Percentiles rank a stretch among this genome's conserved stretches.
These are phyloP conservation scores for Scolopax bukidnonensis DNA, from an alignment of 2,797 vertebrate genomes.

Conservation along the genomic window DNA sequence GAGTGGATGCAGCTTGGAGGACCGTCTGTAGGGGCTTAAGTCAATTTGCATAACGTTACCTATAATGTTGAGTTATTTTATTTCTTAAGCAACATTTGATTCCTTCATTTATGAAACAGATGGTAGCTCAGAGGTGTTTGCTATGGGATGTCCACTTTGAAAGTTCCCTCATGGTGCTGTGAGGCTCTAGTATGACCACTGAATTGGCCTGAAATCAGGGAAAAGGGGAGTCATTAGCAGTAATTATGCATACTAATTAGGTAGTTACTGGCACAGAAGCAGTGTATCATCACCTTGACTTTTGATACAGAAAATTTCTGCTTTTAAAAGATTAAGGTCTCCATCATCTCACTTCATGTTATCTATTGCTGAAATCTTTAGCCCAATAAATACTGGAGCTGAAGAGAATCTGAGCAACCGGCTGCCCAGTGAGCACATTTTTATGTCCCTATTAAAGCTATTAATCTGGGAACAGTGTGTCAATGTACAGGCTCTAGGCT, in stretches of 20 bases:
- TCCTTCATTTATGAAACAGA: constrained; percentile 6
- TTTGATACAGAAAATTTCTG: background rate
- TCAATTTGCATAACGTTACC: background rate
- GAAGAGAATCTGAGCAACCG: background rate
- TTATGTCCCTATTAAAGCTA: background rate
- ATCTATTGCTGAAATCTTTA: background rate
- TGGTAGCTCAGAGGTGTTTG: constrained; percentile 1
- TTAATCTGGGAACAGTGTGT: background rate
- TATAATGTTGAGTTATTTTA: background rate
- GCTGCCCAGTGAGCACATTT: background rate
- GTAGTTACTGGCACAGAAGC: background rate
- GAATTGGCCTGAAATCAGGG: background rate
- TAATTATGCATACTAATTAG: background rate
- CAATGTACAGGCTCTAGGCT: background rate
- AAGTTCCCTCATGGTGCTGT: background rate
- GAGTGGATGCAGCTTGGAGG: background rate
- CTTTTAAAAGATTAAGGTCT: background rate
- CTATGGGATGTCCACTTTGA: background rate
- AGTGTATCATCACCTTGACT: background rate
- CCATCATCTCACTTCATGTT: background rate
- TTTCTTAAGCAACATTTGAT: background rate
- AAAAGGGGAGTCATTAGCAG: background rate
- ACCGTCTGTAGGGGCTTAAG: background rate
- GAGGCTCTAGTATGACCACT: background rate
- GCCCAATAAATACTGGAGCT: background rate